Evolutionary conservation across 2,888 invertebrate genomes (phyloP), one percentile per base, ranked within the genome.

Genomic region (Salticus scenicus): DNA sequence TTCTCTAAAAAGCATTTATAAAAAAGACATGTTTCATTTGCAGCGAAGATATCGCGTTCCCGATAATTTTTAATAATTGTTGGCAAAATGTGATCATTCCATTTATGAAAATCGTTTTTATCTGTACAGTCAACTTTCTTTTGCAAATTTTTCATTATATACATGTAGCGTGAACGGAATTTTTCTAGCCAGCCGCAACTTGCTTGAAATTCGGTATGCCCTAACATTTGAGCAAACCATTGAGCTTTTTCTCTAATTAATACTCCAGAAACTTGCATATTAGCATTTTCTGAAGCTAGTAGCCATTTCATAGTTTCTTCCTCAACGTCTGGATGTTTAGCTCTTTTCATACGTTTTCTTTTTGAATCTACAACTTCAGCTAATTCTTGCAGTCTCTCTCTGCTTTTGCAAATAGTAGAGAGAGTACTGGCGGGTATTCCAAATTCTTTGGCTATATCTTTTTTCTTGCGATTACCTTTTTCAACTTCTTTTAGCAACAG

Each of bases 341-440:
- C 37, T 10, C 10, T 4, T 10, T 37, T 37, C 37, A 37, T 37
- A 37, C 37, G 37, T 37, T 37, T 37, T 37, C 37, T 37, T 4
- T 10, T 10, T 10, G 37, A 37, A 10, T 37, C 37, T 10, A 37
- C 4, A 7, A 37, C 37, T 37, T 37, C 37, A 37, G 64, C 64
- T 0, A 66, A 28, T 12, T 66, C 27, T 30, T 28, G 8, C 17
- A 28, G 10, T 12, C 12, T 27, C 0, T 37, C 41, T 20, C 41
- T 31, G 37, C 37, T 33, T 37, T 37, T 33, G 4, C 12, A 41
- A 37, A 70, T 70, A n/a, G 41, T 70, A 4, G 70, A 70, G 20
- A 70, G 27, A 7, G 70, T 70, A 41, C 70, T 70, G n/a, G 14
- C 5, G 8, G 37, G 70, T 24, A 70, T 70, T 0, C 70, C 70